Percentiles rank a stretch among this genome's conserved stretches.
Conservation (phyloP, 2,888 invertebrate species). For the Dolomedes plantarius region DNA sequence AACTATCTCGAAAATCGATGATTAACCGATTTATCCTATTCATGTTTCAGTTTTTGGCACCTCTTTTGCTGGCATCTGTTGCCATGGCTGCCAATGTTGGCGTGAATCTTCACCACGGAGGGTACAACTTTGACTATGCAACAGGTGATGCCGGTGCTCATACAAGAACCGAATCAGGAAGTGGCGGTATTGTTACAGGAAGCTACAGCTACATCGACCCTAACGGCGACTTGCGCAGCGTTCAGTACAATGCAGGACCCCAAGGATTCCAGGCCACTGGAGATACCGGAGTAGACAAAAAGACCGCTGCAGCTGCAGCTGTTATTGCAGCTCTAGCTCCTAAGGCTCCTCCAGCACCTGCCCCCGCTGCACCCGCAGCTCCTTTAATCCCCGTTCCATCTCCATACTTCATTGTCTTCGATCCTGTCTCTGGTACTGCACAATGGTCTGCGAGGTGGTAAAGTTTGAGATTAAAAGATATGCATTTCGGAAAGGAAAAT, state of each 20-base stretch:
- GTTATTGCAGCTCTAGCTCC: constrained; percentile 66
- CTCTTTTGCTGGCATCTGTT: constrained; percentile 39
- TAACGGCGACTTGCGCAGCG: constrained; percentile 64
- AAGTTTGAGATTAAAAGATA: too few relatives aligned
- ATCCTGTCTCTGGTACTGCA: not conserved
- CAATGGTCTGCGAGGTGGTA: not conserved
- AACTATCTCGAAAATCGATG: too few relatives aligned
- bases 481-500: too few relatives aligned
- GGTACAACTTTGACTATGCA: constrained; percentile 60
- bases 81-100: constrained; percentile 52
- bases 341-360: constrained; percentile 38
- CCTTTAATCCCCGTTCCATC: not conserved
- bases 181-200: constrained; percentile 40
- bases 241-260: constrained; percentile 65
- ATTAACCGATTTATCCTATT: too few relatives aligned
- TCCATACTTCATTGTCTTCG: constrained; percentile 72
- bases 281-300: constrained; percentile 71
- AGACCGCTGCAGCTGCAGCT: constrained; percentile 70
- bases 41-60: constrained; percentile 22
- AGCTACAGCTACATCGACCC: constrained; percentile 70
- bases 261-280: constrained; percentile 70
- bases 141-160: constrained; percentile 63
- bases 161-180: constrained; percentile 33
- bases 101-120: constrained; percentile 34
- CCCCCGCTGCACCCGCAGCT: not conserved